phyloP scores from a whole-genome alignment of 2,888 invertebrate species.

The Nephrotoma guestfalica region DNA sequence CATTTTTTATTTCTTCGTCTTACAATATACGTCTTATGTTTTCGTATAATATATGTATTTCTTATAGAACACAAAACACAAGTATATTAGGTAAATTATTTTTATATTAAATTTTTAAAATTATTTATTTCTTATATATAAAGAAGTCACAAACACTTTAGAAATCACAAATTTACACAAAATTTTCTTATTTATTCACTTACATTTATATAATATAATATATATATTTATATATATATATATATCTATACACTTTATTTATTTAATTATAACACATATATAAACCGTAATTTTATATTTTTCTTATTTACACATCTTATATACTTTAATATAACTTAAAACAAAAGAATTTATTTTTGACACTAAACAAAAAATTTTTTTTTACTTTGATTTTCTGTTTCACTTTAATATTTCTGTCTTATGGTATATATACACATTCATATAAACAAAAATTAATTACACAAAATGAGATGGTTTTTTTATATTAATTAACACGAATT shows the following conservation, averaged over 20 bases:
- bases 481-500: not conserved
- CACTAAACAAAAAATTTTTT: not conserved
- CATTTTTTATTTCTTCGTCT: constrained; percentile 3
- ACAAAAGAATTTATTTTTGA: constrained; percentile 1
- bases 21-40: not conserved
- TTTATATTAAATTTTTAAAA: not conserved
- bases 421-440: no score
- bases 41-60: not conserved
- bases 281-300: not conserved
- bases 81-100: not conserved
- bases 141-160: not conserved
- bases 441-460: not conserved
- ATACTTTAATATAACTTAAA: not conserved
- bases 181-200: not conserved
- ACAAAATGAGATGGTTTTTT: not conserved
- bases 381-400: not conserved
- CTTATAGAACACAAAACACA: constrained; percentile 1
- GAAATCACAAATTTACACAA: not conserved
- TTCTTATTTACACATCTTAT: not conserved
- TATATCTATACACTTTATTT: not conserved
- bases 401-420: not conserved
- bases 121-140: not conserved
- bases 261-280: not conserved
- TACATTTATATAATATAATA: not conserved
- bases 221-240: not conserved